These are phyloP conservation scores for Sesia bembeciformis DNA, from an alignment of 2,888 invertebrate genomes.

Conservation along the genomic window DNA sequence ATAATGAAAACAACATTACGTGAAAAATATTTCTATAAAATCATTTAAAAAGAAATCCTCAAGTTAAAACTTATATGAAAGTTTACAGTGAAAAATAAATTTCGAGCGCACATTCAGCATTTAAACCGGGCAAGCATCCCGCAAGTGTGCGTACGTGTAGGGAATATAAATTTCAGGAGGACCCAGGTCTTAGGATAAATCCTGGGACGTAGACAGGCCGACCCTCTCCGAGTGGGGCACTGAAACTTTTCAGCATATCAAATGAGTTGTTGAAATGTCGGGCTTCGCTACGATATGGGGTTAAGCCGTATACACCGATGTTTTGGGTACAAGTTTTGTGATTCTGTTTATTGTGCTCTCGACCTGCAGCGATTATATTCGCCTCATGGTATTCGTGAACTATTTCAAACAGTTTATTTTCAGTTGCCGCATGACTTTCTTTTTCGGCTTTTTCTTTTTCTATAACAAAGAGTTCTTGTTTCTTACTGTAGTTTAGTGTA, in stretches of 20 bases:
- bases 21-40: neutral
- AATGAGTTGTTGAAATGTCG: slow-evolving; percentile 11
- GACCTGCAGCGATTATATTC: no score
- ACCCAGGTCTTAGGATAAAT: slow-evolving; percentile 8
- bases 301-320: neutral
- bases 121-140: slow-evolving; percentile 8
- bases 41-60: slow-evolving; percentile 12
- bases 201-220: slow-evolving; percentile 6
- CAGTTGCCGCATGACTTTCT: no score
- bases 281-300: neutral
- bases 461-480: no score
- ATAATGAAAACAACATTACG: neutral
- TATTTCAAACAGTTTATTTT: no score
- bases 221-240: slow-evolving; percentile 2
- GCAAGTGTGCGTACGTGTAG: slow-evolving; percentile 5
- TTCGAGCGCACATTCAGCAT: slow-evolving; percentile 7
- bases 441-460: no score
- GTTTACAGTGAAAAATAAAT: neutral
- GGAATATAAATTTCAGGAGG: slow-evolving; percentile 7
- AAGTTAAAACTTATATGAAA: slow-evolving; percentile 13
- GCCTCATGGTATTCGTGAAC: no score
- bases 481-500: no score
- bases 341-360: neutral
- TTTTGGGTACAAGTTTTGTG: neutral
- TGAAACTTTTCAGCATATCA: slow-evolving; percentile 23